Evolutionary conservation across 2,797 vertebrate genomes (phyloP).

Genomic region (Melanotaenia pygmaea): DNA sequence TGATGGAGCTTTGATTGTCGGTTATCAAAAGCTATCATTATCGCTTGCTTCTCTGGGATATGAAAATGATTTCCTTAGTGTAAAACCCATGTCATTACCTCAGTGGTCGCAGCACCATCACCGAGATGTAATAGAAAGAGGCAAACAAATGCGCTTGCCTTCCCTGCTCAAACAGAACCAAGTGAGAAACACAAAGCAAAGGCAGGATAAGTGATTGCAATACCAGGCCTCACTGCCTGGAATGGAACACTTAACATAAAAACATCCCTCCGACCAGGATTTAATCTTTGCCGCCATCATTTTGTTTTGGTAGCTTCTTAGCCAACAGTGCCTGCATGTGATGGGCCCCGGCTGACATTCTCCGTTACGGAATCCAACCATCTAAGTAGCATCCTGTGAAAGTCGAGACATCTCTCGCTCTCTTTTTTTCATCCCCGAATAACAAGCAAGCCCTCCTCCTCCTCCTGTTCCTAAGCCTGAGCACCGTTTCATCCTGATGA

Average conservation of each 20-base stretch:
- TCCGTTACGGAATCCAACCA: conserved; percentile 32
- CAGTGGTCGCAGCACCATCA: conserved; percentile 68
- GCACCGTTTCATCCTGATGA: conserved; percentile 60
- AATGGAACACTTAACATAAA: conserved; percentile 61
- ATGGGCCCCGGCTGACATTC: conserved; percentile 51
- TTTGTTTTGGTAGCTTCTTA: conserved; percentile 49
- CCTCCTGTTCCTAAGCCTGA: conserved; percentile 33
- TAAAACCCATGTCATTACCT: conserved; percentile 81
- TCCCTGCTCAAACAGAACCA: conserved; percentile 56
- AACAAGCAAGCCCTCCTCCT: conserved; percentile 20
- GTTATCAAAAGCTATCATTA: conserved; percentile 84
- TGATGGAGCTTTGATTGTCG: conserved; percentile 81
- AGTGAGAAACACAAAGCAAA: conserved; percentile 63
- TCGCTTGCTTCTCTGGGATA: conserved; percentile 71
- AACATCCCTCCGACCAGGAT: conserved; percentile 50
- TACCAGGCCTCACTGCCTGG: conserved; percentile 39
- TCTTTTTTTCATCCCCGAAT: conserved; percentile 38
- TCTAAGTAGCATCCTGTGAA: conserved; percentile 39
- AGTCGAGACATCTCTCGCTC: conserved; percentile 42
- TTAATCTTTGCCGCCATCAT: conserved; percentile 57
- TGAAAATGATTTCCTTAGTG: conserved; percentile 82
- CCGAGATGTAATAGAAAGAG: conserved; percentile 71
- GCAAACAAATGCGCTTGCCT: conserved; percentile 71
- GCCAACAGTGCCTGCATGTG: conserved; percentile 13
- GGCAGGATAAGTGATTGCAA: conserved; percentile 71